These are phyloP conservation scores for Pantherophis alleghaniensis DNA, from an alignment of 2,797 vertebrate genomes.

Conservation along the genomic window DNA sequence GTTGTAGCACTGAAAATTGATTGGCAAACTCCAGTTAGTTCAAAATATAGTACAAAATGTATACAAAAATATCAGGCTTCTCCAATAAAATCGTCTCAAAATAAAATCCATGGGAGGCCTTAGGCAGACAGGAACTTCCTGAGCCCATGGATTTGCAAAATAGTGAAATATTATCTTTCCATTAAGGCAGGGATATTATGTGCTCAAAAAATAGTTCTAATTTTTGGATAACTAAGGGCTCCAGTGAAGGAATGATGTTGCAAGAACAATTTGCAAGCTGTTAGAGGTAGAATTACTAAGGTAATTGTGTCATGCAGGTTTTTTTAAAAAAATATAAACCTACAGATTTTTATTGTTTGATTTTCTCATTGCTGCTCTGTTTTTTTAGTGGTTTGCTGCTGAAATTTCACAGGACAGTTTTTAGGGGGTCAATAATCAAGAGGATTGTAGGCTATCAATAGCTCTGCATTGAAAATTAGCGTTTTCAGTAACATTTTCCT, in stretches of 20 bases:
- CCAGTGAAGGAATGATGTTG: neutral
- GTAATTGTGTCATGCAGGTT: neutral
- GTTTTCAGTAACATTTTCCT: neutral
- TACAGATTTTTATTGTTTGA: neutral
- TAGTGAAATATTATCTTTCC: neutral
- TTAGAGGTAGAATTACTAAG: neutral
- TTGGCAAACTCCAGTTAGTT: neutral
- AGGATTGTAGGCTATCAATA: neutral
- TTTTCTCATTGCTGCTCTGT: neutral
- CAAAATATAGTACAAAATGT: neutral
- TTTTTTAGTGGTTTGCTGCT: neutral
- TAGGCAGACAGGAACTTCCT: neutral
- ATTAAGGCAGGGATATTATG: neutral
- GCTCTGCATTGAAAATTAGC: neutral
- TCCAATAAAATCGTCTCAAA: neutral
- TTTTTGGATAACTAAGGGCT: neutral
- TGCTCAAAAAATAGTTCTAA: neutral
- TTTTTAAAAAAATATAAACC: neutral
- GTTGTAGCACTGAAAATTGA: neutral
- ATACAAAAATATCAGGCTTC: neutral
- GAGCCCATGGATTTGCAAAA: neutral
- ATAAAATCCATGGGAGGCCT: accelerated
- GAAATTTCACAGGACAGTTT: neutral
- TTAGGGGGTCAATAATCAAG: neutral
- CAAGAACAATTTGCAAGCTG: neutral